These are phyloP conservation scores for Nyctalus aviator DNA, from an alignment of 2,797 vertebrate genomes.

Conservation along the genomic window DNA sequence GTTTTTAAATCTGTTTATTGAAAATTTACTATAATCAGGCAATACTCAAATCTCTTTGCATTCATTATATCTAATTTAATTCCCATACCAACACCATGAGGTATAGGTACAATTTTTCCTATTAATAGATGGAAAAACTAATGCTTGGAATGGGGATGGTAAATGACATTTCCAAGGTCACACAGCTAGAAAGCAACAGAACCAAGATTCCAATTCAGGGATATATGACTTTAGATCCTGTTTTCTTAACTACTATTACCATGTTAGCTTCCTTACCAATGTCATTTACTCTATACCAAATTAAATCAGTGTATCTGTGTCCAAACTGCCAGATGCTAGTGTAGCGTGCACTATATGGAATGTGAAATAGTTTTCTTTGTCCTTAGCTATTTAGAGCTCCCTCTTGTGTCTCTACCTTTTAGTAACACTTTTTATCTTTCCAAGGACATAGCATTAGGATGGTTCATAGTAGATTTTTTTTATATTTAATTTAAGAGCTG, in stretches of 20 bases:
- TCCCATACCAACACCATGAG: background rate
- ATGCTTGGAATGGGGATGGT: background rate
- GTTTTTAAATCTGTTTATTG: constrained; percentile 3
- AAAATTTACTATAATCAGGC: background rate
- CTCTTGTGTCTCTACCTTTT: constrained; percentile 54
- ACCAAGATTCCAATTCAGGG: constrained; percentile 19
- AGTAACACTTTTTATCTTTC: constrained; percentile 58
- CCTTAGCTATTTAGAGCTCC: constrained; percentile 39
- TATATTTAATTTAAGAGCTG: constrained; percentile 56
- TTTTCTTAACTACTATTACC: background rate
- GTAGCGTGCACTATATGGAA: background rate
- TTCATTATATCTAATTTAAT: constrained; percentile 42
- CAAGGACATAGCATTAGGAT: constrained; percentile 8
- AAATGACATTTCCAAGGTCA: constrained; percentile 36
- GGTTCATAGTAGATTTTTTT: constrained; percentile 50
- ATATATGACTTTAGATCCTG: background rate
- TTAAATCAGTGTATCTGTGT: background rate
- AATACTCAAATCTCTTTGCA: background rate
- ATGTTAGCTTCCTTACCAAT: background rate
- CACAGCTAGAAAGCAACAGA: constrained; percentile 21
- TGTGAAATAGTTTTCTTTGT: constrained; percentile 45
- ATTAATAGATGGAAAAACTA: background rate
- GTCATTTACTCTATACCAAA: background rate
- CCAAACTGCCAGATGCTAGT: constrained; percentile 30
- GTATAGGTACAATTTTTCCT: background rate